Evolutionary conservation across 2,888 invertebrate species (phyloP).

Genomic region (Melanostoma scalare): DNA sequence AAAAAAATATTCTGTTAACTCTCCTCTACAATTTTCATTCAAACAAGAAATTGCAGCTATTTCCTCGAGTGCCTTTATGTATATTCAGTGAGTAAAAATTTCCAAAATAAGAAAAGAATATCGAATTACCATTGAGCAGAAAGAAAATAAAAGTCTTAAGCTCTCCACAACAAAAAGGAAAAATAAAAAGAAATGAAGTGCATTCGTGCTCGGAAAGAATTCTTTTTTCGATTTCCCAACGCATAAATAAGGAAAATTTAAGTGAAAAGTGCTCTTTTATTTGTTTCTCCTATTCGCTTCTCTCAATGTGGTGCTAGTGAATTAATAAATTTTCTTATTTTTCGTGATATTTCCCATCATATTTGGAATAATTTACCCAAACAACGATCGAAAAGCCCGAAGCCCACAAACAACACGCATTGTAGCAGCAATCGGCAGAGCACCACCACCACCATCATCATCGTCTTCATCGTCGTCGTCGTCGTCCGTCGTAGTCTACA

Average conservation of each 20-base stretch:
- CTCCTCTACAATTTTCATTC: constrained; percentile 32
- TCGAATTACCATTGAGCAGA: constrained; percentile 33
- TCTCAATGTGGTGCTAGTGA: constrained; percentile 65
- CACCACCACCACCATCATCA: constrained; percentile 31
- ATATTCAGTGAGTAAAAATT: constrained; percentile 50
- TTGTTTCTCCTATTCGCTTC: constrained; percentile 12
- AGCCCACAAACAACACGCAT: constrained; percentile 48
- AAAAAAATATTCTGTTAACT: constrained; percentile 26
- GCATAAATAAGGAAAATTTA: constrained; percentile 33
- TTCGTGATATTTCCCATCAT: constrained; percentile 39
- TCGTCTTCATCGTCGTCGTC: constrained; percentile 28
- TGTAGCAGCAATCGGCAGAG: constrained; percentile 24
- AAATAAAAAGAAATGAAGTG: constrained; percentile 49
- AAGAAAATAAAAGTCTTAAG: constrained; percentile 38
- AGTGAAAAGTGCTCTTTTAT: constrained; percentile 58
- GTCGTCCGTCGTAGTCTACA: constrained; percentile 10
- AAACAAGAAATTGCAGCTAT: constrained; percentile 46
- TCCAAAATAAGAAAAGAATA: constrained; percentile 20
- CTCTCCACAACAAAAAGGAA: constrained; percentile 12
- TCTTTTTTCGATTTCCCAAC: constrained; percentile 20
- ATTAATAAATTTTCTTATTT: constrained; percentile 25
- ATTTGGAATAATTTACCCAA: constrained; percentile 68
- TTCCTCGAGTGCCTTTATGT: constrained; percentile 51
- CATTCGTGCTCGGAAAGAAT: constrained; percentile 55
- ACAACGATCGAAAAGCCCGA: constrained; percentile 27